A percentile compares a stretch with the other conserved stretches of the same genome.
Conservation (phyloP, 2,113 vertebrate species). For the Cardinalis cardinalis region DNA sequence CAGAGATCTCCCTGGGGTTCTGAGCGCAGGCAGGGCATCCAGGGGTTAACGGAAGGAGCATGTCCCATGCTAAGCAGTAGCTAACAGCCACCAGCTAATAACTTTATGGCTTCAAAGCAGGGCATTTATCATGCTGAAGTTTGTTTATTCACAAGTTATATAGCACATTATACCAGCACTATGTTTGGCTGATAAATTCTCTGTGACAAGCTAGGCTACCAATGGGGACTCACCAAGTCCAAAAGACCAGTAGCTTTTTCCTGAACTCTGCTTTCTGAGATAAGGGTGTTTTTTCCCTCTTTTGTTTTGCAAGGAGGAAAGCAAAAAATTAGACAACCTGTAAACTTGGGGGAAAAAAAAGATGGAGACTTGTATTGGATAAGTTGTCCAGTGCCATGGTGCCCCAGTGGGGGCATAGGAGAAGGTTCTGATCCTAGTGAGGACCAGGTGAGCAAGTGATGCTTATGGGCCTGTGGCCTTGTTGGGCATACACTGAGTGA, state of each 20-base stretch:
- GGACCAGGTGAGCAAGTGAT: not conserved
- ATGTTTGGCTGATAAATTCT: slow-evolving; percentile 81
- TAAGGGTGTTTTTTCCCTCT: slow-evolving; percentile 57
- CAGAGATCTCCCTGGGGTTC: not conserved
- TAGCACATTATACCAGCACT: slow-evolving; percentile 75
- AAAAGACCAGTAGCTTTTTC: slow-evolving; percentile 72
- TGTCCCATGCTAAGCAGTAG: slow-evolving; percentile 65
- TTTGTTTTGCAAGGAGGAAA: slow-evolving; percentile 39
- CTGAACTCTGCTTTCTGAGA: slow-evolving; percentile 60
- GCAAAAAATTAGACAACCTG: not conserved
- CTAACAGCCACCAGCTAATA: slow-evolving; percentile 77
- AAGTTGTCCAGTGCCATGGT: fast-evolving
- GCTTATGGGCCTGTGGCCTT: fast-evolving
- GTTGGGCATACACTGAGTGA: not conserved
- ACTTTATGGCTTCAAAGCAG: slow-evolving; percentile 84
- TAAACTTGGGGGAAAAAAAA: not conserved
- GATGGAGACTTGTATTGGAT: not conserved
- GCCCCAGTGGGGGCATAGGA: not conserved
- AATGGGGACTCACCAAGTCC: slow-evolving; percentile 45
- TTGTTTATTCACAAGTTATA: slow-evolving; percentile 86
- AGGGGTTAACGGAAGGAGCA: slow-evolving; percentile 57
- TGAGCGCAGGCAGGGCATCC: not conserved
- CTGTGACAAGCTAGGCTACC: slow-evolving; percentile 47
- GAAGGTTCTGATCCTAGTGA: not conserved
- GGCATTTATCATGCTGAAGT: slow-evolving; percentile 86